Evolutionary conservation across 2,888 invertebrate species (phyloP), one percentile per base, ranked within the genome.

Genomic region (Drosophila paracracens): DNA sequence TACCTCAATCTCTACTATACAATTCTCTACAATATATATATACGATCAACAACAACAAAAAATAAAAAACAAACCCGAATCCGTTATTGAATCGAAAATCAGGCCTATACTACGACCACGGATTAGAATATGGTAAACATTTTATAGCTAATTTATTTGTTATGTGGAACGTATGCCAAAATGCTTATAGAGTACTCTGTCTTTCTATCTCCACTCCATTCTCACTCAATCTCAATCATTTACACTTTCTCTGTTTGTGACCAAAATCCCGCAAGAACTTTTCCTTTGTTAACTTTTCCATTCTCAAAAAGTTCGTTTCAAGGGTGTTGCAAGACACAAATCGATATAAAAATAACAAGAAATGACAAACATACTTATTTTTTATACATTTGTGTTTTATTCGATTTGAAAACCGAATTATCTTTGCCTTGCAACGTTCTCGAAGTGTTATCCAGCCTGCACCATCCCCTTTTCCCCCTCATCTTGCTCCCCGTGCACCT

Each of bases 121-220:
- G 96, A 97, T 97, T 94, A 96, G 96, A 95, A 96, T 97, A 95
- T 97, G 97, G 97, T 97, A 97, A 97, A 94, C 94, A 94, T 90
- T 79, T 86, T 82, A 90, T 88, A 82, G 82, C 83, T 92, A 82
- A 80, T 90, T 92, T 88, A 90, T 85, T 74, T 88, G 70, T 84
- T 70, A 75, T 83, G 80, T 79, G 74, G 59, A 76, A 80, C 59
- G 65, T 82, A 79, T 70, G 74, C 59, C 29, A 76, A 79, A 71
- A 33, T 27, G 81, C 77, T 80, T 74, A 71, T 71, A 77, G 71
- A 74, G 61, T 66, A 60, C 62, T 64, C 18, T 40, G 16, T 59
- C 50, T 53, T 11, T 38, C 56, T 29, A n/a, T 43, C 25, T 29
- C 10, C 33, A 29, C 51, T n/a, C 27, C 29, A 51, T 40, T 29